A percentile compares a stretch with the other conserved stretches of the same genome.
Evolutionary conservation across 2,113 vertebrate genomes (phyloP).

Genomic region (Corydoras sp.): DNA sequence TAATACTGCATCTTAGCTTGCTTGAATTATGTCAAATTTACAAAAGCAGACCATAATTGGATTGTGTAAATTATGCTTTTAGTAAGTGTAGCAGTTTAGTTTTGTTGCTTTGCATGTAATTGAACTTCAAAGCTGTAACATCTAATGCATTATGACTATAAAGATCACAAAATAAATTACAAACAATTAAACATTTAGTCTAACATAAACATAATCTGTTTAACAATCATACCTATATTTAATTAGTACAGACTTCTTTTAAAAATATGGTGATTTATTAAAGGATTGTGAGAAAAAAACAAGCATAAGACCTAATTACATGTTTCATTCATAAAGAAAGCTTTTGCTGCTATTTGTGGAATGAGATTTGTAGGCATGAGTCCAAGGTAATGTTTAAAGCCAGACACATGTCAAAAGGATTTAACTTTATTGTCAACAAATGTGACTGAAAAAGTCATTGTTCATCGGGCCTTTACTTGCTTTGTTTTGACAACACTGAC

Average conservation of each 20-base stretch:
- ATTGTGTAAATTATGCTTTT: too few relatives aligned
- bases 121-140: too few relatives aligned
- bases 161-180: too few relatives aligned
- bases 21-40: too few relatives aligned
- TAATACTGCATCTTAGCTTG: too few relatives aligned
- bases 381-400: conserved; percentile 5
- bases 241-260: background rate
- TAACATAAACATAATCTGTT: background rate
- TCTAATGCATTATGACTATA: background rate
- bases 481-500: conserved; percentile 1
- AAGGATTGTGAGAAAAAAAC: conserved; percentile 21
- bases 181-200: too few relatives aligned
- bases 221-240: background rate
- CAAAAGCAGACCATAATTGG: too few relatives aligned
- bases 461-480: conserved; percentile 5
- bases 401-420: background rate
- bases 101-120: too few relatives aligned
- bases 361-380: conserved; percentile 13
- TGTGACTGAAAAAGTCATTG: background rate
- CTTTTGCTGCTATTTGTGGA: conserved; percentile 24
- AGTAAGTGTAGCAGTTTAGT: too few relatives aligned
- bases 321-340: conserved; percentile 35
- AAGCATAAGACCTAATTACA: conserved; percentile 35
- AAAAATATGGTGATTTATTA: conserved; percentile 9
- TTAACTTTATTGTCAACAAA: conserved; percentile 8